A percentile compares a stretch with the other conserved stretches of the same genome.
phyloP scores from a whole-genome alignment of 2,797 vertebrate genomes.

The Rhinichthys osculus region DNA sequence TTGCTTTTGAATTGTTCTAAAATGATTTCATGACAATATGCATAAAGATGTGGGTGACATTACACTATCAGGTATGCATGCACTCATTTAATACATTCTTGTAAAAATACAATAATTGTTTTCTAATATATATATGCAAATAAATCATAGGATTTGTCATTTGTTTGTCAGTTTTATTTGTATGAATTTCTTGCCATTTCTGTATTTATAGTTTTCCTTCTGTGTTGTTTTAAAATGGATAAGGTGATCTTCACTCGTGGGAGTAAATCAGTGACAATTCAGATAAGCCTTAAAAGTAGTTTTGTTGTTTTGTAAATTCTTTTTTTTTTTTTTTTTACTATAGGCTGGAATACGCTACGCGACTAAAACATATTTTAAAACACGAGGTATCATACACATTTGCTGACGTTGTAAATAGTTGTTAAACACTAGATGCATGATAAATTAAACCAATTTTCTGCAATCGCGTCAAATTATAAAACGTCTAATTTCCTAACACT shows the following conservation, averaged over 20 bases:
- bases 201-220: neutral
- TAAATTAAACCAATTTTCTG: neutral
- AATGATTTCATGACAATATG: slow-evolving; percentile 70
- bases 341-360: neutral
- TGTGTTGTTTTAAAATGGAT: neutral
- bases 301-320: neutral
- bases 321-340: too few species aligned
- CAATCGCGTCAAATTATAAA: neutral
- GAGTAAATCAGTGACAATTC: neutral
- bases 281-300: neutral
- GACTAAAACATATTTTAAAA: neutral
- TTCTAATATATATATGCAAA: slow-evolving; percentile 51
- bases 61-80: slow-evolving; percentile 94
- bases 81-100: slow-evolving; percentile 91
- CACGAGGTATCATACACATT: neutral
- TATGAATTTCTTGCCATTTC: neutral
- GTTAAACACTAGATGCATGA: neutral
- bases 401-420: neutral
- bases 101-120: slow-evolving; percentile 73
- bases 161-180: neutral
- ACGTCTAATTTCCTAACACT: neutral
- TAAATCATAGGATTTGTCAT: slow-evolving; percentile 26
- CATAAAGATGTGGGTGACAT: slow-evolving; percentile 84
- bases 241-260: neutral
- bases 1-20: slow-evolving; percentile 60